phyloP scores from a whole-genome alignment of 2,888 invertebrate genomes.

The Caenorhabditis japonica region DNA sequence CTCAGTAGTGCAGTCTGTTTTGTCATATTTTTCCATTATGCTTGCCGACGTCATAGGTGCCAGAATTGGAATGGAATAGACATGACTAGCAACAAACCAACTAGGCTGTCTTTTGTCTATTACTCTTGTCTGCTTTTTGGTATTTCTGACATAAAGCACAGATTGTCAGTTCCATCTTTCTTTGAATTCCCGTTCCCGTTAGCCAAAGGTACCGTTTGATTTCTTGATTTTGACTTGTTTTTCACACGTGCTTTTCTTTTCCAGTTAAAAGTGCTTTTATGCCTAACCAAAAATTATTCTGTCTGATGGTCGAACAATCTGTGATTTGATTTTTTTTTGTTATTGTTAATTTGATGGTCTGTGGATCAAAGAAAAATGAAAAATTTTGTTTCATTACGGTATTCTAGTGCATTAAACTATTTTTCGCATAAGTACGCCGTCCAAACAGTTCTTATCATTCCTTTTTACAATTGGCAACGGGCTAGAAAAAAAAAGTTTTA shows the following conservation, averaged over 20 bases:
- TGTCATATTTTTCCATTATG: slow-evolving; percentile 45
- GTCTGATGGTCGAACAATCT: slow-evolving; percentile 6
- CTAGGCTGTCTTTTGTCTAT: slow-evolving; percentile 13
- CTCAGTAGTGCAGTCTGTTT: slow-evolving; percentile 44
- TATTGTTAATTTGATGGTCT: not conserved
- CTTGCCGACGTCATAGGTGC: slow-evolving; percentile 33
- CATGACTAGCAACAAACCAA: slow-evolving; percentile 30
- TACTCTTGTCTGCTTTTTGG: not conserved
- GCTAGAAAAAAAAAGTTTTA: no score
- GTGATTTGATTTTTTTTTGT: no score
- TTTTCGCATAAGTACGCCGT: no score
- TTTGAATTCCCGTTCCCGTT: no score
- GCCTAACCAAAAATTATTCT: slow-evolving; percentile 8
- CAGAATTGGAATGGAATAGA: slow-evolving; percentile 26
- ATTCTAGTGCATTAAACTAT: no score
- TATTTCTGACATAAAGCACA: no score
- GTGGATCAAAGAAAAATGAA: not conserved
- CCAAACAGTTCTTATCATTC: no score
- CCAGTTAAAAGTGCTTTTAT: not conserved
- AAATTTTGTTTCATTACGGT: no score
- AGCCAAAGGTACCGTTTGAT: no score
- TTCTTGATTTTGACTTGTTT: slow-evolving; percentile 8
- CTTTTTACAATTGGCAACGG: no score
- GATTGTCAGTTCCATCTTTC: no score
- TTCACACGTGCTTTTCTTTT: not conserved